These are phyloP conservation scores for Panthera uncia DNA, from an alignment of 2,113 vertebrate species.

Conservation along the genomic window DNA sequence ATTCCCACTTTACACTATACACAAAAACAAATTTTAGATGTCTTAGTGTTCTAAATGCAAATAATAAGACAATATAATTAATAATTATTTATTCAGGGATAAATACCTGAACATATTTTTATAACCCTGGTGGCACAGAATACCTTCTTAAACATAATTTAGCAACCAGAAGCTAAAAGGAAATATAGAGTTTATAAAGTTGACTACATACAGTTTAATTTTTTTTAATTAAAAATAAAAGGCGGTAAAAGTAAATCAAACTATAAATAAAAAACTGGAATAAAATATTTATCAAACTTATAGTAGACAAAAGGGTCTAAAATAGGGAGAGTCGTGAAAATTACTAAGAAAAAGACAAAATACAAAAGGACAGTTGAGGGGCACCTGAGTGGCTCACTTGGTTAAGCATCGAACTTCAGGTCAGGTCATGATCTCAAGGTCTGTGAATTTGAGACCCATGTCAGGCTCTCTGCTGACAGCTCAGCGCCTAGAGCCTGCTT, in stretches of 20 bases:
- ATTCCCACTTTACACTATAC: not conserved
- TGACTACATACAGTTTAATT: not conserved
- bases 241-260: not conserved
- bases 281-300: constrained; percentile 5
- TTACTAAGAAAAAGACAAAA: not conserved
- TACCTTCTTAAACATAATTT: not conserved
- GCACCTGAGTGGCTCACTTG: no score
- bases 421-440: no score
- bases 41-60: not conserved
- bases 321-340: not conserved
- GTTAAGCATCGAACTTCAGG: no score
- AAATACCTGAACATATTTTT: constrained; percentile 20
- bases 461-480: no score
- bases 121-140: not conserved
- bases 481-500: no score
- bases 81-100: not conserved
- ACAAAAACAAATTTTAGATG: constrained; percentile 14
- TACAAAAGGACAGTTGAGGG: not conserved
- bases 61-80: not conserved
- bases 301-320: not conserved
- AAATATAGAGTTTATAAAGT: not conserved
- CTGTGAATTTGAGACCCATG: no score
- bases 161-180: not conserved
- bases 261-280: not conserved
- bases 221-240: constrained; percentile 38